Conservation (phyloP, 2,888 invertebrate genomes). For the Autographa gamma region DNA sequence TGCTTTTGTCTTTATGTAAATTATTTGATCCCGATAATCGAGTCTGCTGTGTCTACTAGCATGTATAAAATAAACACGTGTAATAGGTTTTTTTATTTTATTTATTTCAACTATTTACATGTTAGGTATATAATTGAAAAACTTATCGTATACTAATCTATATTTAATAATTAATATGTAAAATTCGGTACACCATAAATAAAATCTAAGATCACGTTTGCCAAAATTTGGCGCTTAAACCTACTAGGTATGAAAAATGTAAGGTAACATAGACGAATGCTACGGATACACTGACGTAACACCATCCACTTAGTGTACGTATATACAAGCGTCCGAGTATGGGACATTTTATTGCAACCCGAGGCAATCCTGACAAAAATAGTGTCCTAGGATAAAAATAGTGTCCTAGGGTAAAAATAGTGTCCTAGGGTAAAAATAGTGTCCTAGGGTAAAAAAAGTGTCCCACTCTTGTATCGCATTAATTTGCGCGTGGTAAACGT, state of each 20-base stretch:
- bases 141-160: neutral
- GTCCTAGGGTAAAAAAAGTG: no score
- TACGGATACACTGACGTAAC: no score
- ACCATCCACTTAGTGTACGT: no score
- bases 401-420: no score
- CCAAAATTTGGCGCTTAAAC: constrained; percentile 30
- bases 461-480: no score
- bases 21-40: neutral
- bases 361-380: no score
- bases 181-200: constrained; percentile 22
- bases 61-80: neutral
- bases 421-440: no score
- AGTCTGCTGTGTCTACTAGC: neutral
- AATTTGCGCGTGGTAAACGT: no score
- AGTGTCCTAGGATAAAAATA: no score
- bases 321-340: no score
- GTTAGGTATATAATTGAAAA: neutral
- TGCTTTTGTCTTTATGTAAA: neutral
- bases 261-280: no score
- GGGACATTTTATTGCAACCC: no score
- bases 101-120: neutral
- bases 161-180: constrained; percentile 8
- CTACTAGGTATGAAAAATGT: neutral
- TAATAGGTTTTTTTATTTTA: neutral
- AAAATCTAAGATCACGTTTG: constrained; percentile 50